Evolutionary conservation across 1,140 invertebrate genomes (phyloP).

Genomic region (Drosophila sturtevanti): DNA sequence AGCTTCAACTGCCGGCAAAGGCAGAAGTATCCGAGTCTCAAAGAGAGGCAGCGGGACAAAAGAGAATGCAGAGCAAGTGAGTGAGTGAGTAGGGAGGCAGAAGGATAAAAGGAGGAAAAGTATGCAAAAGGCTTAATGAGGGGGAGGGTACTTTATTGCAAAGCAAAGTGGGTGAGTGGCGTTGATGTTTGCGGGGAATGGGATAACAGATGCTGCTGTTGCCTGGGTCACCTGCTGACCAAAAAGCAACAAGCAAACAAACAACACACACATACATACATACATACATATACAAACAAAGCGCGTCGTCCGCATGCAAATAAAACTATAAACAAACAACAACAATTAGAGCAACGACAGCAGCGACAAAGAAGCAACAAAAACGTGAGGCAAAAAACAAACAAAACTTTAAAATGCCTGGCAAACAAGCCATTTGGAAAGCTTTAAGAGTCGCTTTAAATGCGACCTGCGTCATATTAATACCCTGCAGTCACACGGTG

Average conservation of each 20-base stretch:
- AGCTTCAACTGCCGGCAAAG: slow-evolving; percentile 18
- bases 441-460: slow-evolving; percentile 21
- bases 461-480: slow-evolving; percentile 16
- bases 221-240: slow-evolving; percentile 36
- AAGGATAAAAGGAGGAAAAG: not conserved
- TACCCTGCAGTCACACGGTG: not conserved
- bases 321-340: slow-evolving; percentile 28
- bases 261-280: slow-evolving; percentile 24
- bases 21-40: slow-evolving; percentile 3
- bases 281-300: not conserved
- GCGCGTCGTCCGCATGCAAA: slow-evolving; percentile 35
- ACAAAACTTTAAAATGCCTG: slow-evolving; percentile 34
- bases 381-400: slow-evolving; percentile 38
- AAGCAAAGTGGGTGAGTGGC: slow-evolving; percentile 1
- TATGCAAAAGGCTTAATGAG: slow-evolving; percentile 35
- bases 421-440: not conserved
- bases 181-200: not conserved
- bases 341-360: slow-evolving; percentile 21
- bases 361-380: slow-evolving; percentile 1
- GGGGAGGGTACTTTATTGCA: slow-evolving; percentile 1
- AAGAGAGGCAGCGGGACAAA: not conserved
- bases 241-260: slow-evolving; percentile 61
- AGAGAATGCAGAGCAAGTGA: not conserved
- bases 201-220: not conserved
- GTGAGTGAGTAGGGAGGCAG: not conserved